phyloP scores from a whole-genome alignment of 2,888 invertebrate genomes.

The Charanyca ferruginea region DNA sequence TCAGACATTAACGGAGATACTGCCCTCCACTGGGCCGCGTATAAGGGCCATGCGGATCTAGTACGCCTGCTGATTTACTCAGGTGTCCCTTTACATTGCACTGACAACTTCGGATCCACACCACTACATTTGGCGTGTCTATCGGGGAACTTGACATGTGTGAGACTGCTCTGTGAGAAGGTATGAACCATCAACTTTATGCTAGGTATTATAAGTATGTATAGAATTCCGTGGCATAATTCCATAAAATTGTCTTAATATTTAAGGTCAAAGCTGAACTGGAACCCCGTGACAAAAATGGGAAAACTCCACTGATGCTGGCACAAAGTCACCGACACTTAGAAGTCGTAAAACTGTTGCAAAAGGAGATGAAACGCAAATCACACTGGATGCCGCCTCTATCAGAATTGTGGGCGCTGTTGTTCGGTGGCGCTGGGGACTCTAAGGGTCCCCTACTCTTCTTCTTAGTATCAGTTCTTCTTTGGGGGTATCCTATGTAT shows the following conservation, averaged over 20 bases:
- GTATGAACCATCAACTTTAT: slow-evolving; percentile 75
- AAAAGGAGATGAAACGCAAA: slow-evolving; percentile 95
- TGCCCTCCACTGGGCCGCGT: slow-evolving; percentile 98
- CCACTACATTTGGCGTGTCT: slow-evolving; percentile 97
- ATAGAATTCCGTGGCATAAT: too few relatives aligned
- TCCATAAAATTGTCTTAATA: neutral
- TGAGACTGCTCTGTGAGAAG: slow-evolving; percentile 97
- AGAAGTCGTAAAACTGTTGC: slow-evolving; percentile 95
- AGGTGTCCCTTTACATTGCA: slow-evolving; percentile 96
- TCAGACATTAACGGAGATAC: slow-evolving; percentile 98
- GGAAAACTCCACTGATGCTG: slow-evolving; percentile 97
- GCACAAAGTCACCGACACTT: slow-evolving; percentile 97
- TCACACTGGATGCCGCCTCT: slow-evolving; percentile 97
- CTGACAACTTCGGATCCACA: slow-evolving; percentile 98
- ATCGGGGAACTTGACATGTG: slow-evolving; percentile 96
- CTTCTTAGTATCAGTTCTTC: slow-evolving; percentile 95
- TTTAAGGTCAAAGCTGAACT: slow-evolving; percentile 95
- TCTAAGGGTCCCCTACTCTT: slow-evolving; percentile 97
- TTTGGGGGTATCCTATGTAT: slow-evolving; percentile 99
- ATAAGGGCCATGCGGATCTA: slow-evolving; percentile 97
- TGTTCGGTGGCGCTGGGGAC: slow-evolving; percentile 97
- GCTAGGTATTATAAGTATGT: neutral
- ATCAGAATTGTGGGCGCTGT: slow-evolving; percentile 96
- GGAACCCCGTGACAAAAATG: slow-evolving; percentile 97
- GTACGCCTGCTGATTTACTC: slow-evolving; percentile 97